Percentiles rank a stretch among this genome's conserved stretches.
These are phyloP conservation scores for Caenorhabditis sp. DNA, from an alignment of 2,888 invertebrate genomes.

Conservation along the genomic window DNA sequence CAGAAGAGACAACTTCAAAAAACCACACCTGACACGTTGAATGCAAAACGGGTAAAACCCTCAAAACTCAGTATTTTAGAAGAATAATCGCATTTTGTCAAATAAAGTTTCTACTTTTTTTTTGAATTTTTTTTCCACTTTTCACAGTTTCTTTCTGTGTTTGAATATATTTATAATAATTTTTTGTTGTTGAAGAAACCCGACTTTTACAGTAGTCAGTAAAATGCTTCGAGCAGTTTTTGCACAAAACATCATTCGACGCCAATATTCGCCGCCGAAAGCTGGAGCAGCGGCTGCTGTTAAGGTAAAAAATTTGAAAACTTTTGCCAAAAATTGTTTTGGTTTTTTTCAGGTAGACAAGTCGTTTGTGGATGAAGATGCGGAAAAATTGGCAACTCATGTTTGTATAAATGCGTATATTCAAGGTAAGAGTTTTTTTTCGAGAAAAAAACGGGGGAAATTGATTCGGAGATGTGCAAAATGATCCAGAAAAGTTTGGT, in stretches of 20 bases:
- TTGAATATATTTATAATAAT: background rate
- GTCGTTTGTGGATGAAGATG: slow-evolving; percentile 63
- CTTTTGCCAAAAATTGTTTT: background rate
- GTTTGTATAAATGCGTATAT: slow-evolving; percentile 67
- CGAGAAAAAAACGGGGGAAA: no score
- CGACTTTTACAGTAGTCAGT: no score
- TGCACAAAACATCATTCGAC: background rate
- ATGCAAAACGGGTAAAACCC: slow-evolving; percentile 16
- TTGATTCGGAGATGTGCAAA: no score
- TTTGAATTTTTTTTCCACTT: background rate
- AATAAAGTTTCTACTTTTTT: background rate
- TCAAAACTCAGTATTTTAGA: slow-evolving; percentile 35
- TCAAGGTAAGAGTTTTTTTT: slow-evolving; percentile 47
- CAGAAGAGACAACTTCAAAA: slow-evolving; percentile 7
- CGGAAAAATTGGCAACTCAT: slow-evolving; percentile 61
- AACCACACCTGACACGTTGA: slow-evolving; percentile 3
- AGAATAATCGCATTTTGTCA: background rate
- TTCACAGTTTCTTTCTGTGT: background rate
- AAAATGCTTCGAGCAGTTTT: slow-evolving; percentile 28
- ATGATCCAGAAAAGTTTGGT: no score
- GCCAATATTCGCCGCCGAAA: slow-evolving; percentile 28
- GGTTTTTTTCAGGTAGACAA: slow-evolving; percentile 60
- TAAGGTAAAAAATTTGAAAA: slow-evolving; percentile 13
- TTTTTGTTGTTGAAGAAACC: no score
- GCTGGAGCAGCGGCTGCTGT: slow-evolving; percentile 23